Base-by-base conservation (phyloP, 1,140 invertebrate genomes). In the Octopus sinensis region DNA sequence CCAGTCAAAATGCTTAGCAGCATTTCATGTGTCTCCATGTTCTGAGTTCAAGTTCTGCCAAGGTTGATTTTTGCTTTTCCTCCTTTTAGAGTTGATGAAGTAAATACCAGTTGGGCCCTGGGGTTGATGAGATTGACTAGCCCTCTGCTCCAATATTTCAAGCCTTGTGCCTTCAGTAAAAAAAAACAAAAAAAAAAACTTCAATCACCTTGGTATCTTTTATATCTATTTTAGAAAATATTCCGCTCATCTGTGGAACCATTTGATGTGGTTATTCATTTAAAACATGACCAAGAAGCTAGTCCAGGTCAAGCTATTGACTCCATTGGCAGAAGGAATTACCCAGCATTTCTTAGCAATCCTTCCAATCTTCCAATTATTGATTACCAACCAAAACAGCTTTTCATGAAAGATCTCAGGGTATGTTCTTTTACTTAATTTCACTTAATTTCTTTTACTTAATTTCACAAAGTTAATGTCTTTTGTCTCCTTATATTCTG, bases 221-320 rank as follows among this genome's bases (percentile, higher is more conserved):
- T 88, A 81, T 82, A 85, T 87, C 62, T 80, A 82, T 91, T 93
- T 68, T 87, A 93, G 89, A 86, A 88, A 79, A 88, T 95, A 54
- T 96, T 96, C 86, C 89, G 92, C 53, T 92, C 95, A 6, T 92
- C 93, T 23, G 86, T 93, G 51, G 91, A 92, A 1, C 93, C 93
- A 4, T 97, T 95, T 88, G 94, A 98, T 90, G 92, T 94, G 56
- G 82, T 96, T 0, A 96, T 98, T 86, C 91, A 94, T 87, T 86
- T 97, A 2, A 93, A 94, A 51, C 84, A 91, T 0, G 82, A 81
- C 52, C 82, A 82, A 9, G 79, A 87, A 30, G 80, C 86, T 52
- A 79, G 89, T 52, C 77, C 82, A 9, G 82, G 85, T 78, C 84
- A 87, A 54, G 80, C 82, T 30, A 68, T 89, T 5, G 86, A 89